Conservation (phyloP, 2,888 invertebrate species). For the Spatulosminthurus flaviceps region DNA sequence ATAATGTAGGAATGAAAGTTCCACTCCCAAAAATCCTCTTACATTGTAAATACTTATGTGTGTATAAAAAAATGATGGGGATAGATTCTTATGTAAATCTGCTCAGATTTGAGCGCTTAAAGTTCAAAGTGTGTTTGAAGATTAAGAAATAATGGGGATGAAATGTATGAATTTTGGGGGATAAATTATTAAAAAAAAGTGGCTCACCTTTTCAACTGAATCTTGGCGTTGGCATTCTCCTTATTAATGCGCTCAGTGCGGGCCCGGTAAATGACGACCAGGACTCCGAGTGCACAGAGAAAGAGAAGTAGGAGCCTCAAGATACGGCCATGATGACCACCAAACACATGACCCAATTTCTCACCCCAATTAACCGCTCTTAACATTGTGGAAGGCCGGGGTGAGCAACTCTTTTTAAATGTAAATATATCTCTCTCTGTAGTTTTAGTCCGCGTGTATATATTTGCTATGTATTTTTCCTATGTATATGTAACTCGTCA, state of each 20-base stretch:
- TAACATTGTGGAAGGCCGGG: conserved; percentile 56
- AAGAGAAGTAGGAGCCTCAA: conserved; percentile 62
- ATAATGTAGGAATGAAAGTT: too few species aligned
- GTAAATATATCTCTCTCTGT: too few species aligned
- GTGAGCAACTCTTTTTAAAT: conserved; percentile 42
- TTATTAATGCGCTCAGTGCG: conserved; percentile 60
- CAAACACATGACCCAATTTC: conserved; percentile 63
- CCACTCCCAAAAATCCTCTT: neutral
- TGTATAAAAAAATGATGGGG: neutral
- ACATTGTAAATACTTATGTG: too few species aligned
- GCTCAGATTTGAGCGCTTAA: too few species aligned
- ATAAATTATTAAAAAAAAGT: neutral
- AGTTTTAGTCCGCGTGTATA: too few species aligned
- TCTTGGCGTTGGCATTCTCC: conserved; percentile 55
- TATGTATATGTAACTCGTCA: too few species aligned
- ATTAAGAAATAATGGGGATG: too few species aligned
- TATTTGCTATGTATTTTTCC: too few species aligned
- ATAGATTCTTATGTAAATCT: neutral
- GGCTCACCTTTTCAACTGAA: conserved; percentile 61
- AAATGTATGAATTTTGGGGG: neutral
- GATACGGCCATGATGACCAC: conserved; percentile 62
- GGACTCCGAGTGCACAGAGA: conserved; percentile 63
- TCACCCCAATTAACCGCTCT: conserved; percentile 63
- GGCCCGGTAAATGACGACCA: conserved; percentile 63
- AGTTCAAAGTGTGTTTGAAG: too few species aligned